Base-by-base conservation (phyloP, 1,140 invertebrate genomes). In the Venturia canescens region DNA sequence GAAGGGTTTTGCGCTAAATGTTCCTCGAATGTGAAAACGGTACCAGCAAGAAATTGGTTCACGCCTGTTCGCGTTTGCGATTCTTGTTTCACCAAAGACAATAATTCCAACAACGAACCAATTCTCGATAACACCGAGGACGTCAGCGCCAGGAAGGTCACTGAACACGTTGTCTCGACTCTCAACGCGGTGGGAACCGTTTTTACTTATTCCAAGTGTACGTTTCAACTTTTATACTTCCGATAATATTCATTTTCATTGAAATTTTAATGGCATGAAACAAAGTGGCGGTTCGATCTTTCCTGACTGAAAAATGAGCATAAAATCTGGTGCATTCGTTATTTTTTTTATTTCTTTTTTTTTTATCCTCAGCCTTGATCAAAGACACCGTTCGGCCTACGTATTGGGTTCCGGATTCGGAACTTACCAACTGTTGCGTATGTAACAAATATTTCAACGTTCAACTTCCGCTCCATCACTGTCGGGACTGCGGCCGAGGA, bases 331-430 rank as follows among this genome's bases (percentile, higher is more conserved):
- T 7, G 7, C 31, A 34, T 34, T 34, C 7, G 31, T 34, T 34
- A 89, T 87, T 88, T 83, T 86, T 85, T 48, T 34, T 87, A 87
- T 83, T 86, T 85, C 38, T 34, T 84, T 89, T 4, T 63, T 63
- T 63, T 63, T 3, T 4, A 6, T 27, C 60, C 3, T 63, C 80
- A 96, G 95, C 93, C 9, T 91, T 96, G 23, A 94, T 97, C 27
- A 97, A 97, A 89, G 96, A 97, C 83, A 94, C 94, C 1, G 96
- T 94, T n/a, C 91, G 96, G 60, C 96, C 96, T 4, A 91, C 93
- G 1, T 97, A 97, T 87, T 97, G 96, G 96, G 93, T 95, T 38
- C 95, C 96, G 0, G 96, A 97, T 89, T 93, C 93, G 1, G 93
- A 96, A 84, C 93, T 96, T 18, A 93, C 90, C 5, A 88, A 91